Evolutionary conservation across 2,113 vertebrate species (phyloP), one percentile per base, ranked within the genome.

Genomic region (Machaerirhynchus nigripectus): DNA sequence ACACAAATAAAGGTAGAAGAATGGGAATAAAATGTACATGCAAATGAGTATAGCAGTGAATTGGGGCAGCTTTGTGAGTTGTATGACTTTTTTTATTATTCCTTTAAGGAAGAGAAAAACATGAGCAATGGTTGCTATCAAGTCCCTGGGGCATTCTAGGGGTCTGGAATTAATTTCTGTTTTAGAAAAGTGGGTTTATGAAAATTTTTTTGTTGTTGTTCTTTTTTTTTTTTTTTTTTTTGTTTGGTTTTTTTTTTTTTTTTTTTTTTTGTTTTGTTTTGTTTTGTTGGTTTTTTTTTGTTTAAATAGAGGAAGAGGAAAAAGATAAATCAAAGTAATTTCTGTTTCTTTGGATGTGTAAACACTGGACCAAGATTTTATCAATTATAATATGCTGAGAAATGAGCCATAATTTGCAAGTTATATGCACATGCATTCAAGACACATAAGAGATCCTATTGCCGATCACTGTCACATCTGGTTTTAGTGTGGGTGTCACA

Each of bases 1-100:
- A 50, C 83, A 88, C 61, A 84, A 96, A 92, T 75, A 90, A 90
- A 71, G 18, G 49, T 44, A 79, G 76, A 90, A 93, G 52, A 88
- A 87, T 78, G 49, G 40, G n/a, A 94, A 84, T 60, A 92, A 96
- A 96, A 92, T 33, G 65, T 90, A 61, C 44, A 89, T 93, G 83
- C 75, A 93, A 94, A 96, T 93, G 52, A 86, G 31, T 30, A 37
- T 19, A 84, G 76, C 5, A 7, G 71, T 65, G 80, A 90, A 93
- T 56, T 71, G 85, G 52, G 52, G 37, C 28, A 78, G 76, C 27
- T 95, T 86, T 78, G 14, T 87, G 76, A 56, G 30, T 50, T 65
- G 37, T 37, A 80, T 84, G 67, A 19, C 39, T 39, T 52, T 73
- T 80, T 50, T 6, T 39, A 46, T 53, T 64, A 40, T 90, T 89